Evolutionary conservation across 2,113 vertebrate species (phyloP).

Genomic region (Dromiciops gliroides): DNA sequence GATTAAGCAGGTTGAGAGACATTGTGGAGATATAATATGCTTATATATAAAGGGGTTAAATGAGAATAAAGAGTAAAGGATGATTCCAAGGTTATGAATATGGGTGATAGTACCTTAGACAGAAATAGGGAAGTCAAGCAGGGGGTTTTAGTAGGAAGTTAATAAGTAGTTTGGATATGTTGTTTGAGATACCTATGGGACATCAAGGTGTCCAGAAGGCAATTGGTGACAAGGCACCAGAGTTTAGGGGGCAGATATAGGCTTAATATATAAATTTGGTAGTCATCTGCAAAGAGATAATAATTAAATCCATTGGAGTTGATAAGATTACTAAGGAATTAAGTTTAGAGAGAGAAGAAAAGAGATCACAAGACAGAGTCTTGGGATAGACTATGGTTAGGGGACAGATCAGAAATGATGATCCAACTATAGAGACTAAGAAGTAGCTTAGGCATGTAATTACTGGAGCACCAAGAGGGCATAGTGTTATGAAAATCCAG

Average conservation of each 20-base stretch:
- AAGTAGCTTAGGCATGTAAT: neutral
- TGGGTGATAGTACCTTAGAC: conserved; percentile 5
- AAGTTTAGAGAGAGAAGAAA: neutral
- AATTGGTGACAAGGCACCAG: conserved; percentile 22
- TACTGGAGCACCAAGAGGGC: neutral
- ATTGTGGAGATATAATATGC: too few relatives aligned
- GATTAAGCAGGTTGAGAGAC: too few relatives aligned
- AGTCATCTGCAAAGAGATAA: neutral
- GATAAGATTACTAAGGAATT: conserved; percentile 27
- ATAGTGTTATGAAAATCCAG: neutral
- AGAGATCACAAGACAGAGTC: neutral
- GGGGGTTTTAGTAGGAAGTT: neutral
- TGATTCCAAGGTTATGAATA: neutral
- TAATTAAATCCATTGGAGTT: neutral
- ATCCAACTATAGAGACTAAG: neutral
- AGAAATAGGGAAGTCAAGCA: neutral
- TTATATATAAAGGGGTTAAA: too few relatives aligned
- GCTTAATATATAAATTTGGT: neutral
- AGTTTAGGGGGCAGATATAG: neutral
- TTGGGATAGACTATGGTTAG: too few relatives aligned
- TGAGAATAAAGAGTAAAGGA: too few relatives aligned
- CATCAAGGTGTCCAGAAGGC: neutral
- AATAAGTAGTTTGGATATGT: neutral
- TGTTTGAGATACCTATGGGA: neutral
- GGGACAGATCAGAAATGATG: neutral